Evolutionary conservation across 1,140 invertebrate species (phyloP).

Genomic region (Megalonaias nervosa): DNA sequence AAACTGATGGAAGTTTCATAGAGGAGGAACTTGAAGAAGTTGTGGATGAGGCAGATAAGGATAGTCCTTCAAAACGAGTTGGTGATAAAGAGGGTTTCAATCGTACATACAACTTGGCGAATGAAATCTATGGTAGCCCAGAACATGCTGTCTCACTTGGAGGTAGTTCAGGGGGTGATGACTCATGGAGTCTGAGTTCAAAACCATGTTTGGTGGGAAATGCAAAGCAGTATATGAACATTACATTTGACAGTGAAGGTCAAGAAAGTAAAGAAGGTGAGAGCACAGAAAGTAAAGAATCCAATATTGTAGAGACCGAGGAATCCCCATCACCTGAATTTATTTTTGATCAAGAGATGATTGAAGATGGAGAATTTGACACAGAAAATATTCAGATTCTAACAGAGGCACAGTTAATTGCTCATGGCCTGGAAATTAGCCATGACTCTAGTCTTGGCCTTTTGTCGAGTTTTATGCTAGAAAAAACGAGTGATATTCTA

Average conservation of each 20-base stretch:
- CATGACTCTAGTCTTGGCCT: slow-evolving; percentile 28
- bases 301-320: slow-evolving; percentile 26
- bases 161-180: slow-evolving; percentile 30
- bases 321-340: slow-evolving; percentile 33
- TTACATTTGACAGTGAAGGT: slow-evolving; percentile 33
- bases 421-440: slow-evolving; percentile 14
- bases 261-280: no score
- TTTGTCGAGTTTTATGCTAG: slow-evolving; percentile 28
- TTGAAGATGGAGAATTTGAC: slow-evolving; percentile 35
- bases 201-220: slow-evolving; percentile 26
- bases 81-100: no score
- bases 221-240: slow-evolving; percentile 30
- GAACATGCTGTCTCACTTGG: slow-evolving; percentile 16
- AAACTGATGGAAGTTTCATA: no score
- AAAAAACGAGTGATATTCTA: slow-evolving; percentile 23
- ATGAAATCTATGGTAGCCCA: no score
- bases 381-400: slow-evolving; percentile 5
- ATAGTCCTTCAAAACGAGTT: no score
- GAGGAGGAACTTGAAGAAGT: no score
- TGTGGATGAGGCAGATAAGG: no score
- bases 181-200: slow-evolving; percentile 33
- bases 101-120: no score
- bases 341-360: slow-evolving; percentile 38
- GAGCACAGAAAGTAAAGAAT: slow-evolving; percentile 28
- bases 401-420: no score